Evolutionary conservation across 2,797 vertebrate genomes (phyloP), one percentile per base, ranked within the genome.

Genomic region (Betta splendens): DNA sequence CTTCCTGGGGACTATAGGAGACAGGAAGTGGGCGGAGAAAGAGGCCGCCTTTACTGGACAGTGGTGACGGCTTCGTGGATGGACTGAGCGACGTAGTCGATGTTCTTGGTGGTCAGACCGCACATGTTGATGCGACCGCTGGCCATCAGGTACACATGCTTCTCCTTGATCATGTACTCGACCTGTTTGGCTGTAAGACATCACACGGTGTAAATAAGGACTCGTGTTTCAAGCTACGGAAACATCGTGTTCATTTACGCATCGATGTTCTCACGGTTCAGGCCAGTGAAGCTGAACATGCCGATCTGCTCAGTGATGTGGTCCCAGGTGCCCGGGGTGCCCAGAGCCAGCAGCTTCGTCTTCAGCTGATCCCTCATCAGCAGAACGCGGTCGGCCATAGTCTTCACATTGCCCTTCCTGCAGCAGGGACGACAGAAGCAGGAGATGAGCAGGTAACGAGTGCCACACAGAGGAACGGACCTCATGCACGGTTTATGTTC

Each of bases 121-220:
- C 96, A 98, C 97, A 98, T 98, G 90, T 99, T 99, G 92, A 99
- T 99, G 69, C 97, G 96, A 1, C 97, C 97, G 29, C 94, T 98
- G 49, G 94, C 94, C 94, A 99, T 92, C 85, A 99, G 91, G 87
- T 98, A 99, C 80, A 99, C 93, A 65, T 99, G 97, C 81, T 94
- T 97, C 85, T 98, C 95, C 32, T 94, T 95, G 74, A 97, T 63
- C 91, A 98, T 68, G 84, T 89, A 96, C 42, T 94, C 93, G 72
- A 98, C 97, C 84, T 99, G 97, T 77, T 96, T 94, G 77, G 94
- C 97, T 99, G 91, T 9, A 67, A 80, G 79, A 67, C 59, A 73
- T 17, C 63, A 1, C 0, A 31, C 42, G 61, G 4, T 8, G 12
- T 0, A 20, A 22, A 12, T 13, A 23, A 6, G n/a, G n/a, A n/a